A percentile compares a stretch with the other conserved stretches of the same genome.
phyloP scores from a whole-genome alignment of 1,140 invertebrate genomes.

The Acyrthosiphon pisum region DNA sequence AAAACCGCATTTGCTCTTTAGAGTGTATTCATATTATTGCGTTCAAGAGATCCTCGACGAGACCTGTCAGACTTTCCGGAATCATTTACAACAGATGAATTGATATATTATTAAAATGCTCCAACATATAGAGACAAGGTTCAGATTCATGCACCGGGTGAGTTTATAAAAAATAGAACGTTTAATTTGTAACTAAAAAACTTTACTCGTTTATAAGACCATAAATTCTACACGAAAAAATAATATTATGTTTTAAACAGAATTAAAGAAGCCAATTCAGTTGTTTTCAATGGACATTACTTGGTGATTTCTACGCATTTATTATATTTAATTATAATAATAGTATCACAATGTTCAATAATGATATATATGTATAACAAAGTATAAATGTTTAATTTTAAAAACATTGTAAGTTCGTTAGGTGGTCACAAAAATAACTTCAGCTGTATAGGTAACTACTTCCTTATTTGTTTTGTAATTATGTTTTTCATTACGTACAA shows the following conservation, averaged over 20 bases:
- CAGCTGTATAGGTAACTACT: neutral
- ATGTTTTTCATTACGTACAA: neutral
- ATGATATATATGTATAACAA: neutral
- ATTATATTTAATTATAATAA: neutral
- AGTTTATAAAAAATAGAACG: neutral
- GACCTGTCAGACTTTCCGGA: neutral
- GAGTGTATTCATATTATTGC: neutral
- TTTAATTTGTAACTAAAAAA: neutral
- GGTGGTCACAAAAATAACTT: neutral
- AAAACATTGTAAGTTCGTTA: neutral
- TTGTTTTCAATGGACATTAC: neutral
- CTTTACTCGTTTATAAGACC: neutral
- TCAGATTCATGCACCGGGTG: no score
- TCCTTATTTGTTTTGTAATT: slow-evolving; percentile 29
- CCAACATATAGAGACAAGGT: neutral
- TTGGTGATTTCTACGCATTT: neutral
- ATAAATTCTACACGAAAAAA: neutral
- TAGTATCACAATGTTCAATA: neutral
- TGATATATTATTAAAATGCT: neutral
- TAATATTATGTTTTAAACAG: neutral
- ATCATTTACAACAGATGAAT: neutral
- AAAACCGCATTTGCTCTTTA: neutral
- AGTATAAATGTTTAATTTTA: neutral
- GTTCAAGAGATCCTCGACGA: neutral
- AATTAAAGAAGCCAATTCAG: neutral